Conservation (phyloP, 2,797 vertebrate genomes). For the Trachurus trachurus region DNA sequence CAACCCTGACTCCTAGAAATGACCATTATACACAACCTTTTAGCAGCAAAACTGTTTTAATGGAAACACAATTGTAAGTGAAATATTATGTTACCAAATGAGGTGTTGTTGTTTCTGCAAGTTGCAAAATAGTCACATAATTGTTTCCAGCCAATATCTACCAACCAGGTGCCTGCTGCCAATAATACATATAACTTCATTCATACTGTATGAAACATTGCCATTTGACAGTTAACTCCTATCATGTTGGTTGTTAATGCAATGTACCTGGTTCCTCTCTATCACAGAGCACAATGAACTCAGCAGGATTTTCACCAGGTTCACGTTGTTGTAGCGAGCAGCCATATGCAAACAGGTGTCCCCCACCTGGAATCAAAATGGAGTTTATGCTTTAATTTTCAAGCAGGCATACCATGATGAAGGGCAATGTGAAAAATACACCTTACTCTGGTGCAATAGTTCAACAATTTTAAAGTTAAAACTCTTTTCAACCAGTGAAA, state of each 20-base stretch:
- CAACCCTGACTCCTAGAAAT: neutral
- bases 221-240: neutral
- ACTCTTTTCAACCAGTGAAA: neutral
- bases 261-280: constrained; percentile 91
- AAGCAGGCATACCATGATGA: neutral
- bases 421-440: neutral
- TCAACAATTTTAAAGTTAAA: neutral
- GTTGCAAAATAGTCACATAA: neutral
- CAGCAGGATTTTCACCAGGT: constrained; percentile 91
- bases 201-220: neutral
- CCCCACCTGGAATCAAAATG: constrained; percentile 84
- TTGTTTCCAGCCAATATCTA: too few relatives aligned
- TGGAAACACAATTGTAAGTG: too few relatives aligned
- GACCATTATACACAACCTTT: neutral
- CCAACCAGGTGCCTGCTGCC: neutral
- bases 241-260: neutral
- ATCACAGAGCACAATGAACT: constrained; percentile 90
- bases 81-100: too few relatives aligned
- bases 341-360: constrained; percentile 94
- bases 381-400: neutral
- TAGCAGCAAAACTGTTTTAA: too few relatives aligned
- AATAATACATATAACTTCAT: neutral
- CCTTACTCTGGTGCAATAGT: neutral
- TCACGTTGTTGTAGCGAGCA: constrained; percentile 92
- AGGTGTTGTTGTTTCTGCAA: too few relatives aligned